phyloP scores from a whole-genome alignment of 2,888 invertebrate species.

The Aethes cnicana region DNA sequence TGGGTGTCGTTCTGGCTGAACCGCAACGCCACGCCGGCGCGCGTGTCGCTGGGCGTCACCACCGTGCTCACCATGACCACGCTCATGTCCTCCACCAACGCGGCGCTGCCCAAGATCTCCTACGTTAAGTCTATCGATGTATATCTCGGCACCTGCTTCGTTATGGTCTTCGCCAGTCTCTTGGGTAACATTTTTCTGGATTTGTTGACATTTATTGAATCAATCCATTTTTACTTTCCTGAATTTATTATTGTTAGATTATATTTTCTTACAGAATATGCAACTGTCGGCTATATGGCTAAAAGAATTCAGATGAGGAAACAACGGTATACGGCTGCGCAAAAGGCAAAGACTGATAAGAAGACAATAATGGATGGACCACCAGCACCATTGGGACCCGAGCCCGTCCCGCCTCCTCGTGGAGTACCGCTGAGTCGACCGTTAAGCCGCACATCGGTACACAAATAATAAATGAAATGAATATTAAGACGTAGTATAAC shows the following conservation, averaged over 20 bases:
- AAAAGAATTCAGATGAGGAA: slow-evolving; percentile 98
- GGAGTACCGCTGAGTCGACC: neutral
- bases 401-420: slow-evolving; percentile 3
- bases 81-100: slow-evolving; percentile 97
- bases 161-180: slow-evolving; percentile 99
- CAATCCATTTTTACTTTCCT: too few species aligned
- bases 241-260: too few species aligned
- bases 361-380: neutral
- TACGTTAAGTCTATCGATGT: slow-evolving; percentile 99
- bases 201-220: too few species aligned
- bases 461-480: neutral
- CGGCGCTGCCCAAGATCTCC: slow-evolving; percentile 98
- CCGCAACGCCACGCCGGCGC: slow-evolving; percentile 96
- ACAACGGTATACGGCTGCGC: slow-evolving; percentile 93
- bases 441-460: slow-evolving; percentile 2
- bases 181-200: too few species aligned
- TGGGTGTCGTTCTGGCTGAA: slow-evolving; percentile 99
- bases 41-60: slow-evolving; percentile 96
- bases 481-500: too few species aligned
- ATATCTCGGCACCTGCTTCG: slow-evolving; percentile 98
- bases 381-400: neutral
- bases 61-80: slow-evolving; percentile 99
- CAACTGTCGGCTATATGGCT: slow-evolving; percentile 98
- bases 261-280: slow-evolving; percentile 97
- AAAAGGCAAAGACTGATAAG: slow-evolving; percentile 91